These are phyloP conservation scores for Ceriagrion tenellum DNA, from an alignment of 2,888 invertebrate species.

Conservation along the genomic window DNA sequence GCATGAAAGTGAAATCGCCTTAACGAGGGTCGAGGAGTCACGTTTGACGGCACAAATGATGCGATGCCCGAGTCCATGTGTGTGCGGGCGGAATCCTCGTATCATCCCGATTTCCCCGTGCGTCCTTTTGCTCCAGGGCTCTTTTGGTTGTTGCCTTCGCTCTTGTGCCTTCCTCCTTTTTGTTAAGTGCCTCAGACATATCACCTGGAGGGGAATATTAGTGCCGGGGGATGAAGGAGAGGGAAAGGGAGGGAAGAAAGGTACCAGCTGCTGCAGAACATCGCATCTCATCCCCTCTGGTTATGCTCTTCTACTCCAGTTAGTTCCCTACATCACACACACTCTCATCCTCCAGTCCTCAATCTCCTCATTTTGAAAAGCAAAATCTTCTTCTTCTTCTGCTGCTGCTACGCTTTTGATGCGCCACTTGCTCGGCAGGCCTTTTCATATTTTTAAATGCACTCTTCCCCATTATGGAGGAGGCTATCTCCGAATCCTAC, in stretches of 20 bases:
- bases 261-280: not conserved
- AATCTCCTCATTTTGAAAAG: conserved; percentile 42
- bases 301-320: not conserved
- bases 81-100: not conserved
- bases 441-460: conserved; percentile 28
- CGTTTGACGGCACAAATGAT: not conserved
- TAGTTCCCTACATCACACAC: not conserved
- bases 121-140: conserved; percentile 25
- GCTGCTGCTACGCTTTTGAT: not conserved
- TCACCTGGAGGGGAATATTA: conserved; percentile 10
- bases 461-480: conserved; percentile 47
- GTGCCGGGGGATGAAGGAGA: too few relatives aligned
- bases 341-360: not conserved
- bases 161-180: not conserved
- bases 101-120: not conserved
- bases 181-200: not conserved
- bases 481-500: conserved; percentile 9
- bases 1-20: not conserved
- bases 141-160: not conserved
- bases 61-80: not conserved
- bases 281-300: not conserved
- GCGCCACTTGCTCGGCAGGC: not conserved
- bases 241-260: not conserved
- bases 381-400: conserved; percentile 4
- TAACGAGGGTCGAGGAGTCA: not conserved